Conservation (phyloP, 2,113 vertebrate genomes). For the Sardina pilchardus region DNA sequence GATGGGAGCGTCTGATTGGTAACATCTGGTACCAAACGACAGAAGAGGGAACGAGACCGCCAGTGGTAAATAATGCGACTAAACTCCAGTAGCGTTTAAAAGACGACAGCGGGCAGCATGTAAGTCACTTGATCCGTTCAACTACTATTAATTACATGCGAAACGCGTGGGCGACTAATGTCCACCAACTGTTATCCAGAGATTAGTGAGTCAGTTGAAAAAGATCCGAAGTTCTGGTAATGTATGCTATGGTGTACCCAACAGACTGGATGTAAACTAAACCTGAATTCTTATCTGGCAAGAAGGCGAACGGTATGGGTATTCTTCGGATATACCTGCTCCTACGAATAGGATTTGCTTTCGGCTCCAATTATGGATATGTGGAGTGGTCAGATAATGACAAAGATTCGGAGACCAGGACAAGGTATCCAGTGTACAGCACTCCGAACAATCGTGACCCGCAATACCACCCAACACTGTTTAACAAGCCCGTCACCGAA, state of each 20-base stretch:
- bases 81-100: background rate
- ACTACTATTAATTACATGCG: background rate
- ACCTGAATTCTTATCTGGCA: slow-evolving; percentile 41
- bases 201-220: background rate
- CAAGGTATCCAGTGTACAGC: slow-evolving; percentile 67
- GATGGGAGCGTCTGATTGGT: background rate
- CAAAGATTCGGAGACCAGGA: slow-evolving; percentile 68
- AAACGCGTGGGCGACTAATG: background rate
- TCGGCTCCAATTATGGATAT: slow-evolving; percentile 73
- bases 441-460: slow-evolving; percentile 62
- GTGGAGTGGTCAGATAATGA: slow-evolving; percentile 77
- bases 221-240: slow-evolving; percentile 4
- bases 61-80: background rate
- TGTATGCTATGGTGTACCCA: background rate
- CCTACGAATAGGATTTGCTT: slow-evolving; percentile 69
- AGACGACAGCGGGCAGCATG: background rate
- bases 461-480: slow-evolving; percentile 66
- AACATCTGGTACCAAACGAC: background rate
- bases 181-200: background rate
- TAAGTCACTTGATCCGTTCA: background rate
- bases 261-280: slow-evolving; percentile 43
- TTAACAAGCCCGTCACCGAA: slow-evolving; percentile 73
- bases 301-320: slow-evolving; percentile 68
- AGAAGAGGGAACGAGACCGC: background rate
- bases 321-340: slow-evolving; percentile 70